Conservation (phyloP, 2,113 vertebrate species). For the Erinaceus europaeus region DNA sequence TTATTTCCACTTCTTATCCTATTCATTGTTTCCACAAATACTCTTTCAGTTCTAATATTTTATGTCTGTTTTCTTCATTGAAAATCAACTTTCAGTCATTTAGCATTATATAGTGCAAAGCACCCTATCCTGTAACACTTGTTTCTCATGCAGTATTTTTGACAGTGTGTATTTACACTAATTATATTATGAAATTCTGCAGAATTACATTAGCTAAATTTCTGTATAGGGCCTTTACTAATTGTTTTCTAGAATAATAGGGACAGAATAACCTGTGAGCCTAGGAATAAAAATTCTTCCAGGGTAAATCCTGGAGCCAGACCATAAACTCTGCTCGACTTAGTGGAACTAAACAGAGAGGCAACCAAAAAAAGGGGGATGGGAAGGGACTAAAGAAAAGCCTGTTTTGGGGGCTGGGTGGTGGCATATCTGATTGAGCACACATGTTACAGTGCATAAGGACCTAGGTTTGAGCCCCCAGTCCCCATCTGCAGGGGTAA, state of each 20-base stretch:
- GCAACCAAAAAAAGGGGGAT: background rate
- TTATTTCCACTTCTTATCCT: no score
- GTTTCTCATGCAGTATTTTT: background rate
- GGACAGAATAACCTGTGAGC: background rate
- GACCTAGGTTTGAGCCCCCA: no score
- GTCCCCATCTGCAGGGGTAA: no score
- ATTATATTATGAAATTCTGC: background rate
- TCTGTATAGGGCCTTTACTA: background rate
- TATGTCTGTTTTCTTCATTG: background rate
- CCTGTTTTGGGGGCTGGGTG: no score
- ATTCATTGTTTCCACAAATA: background rate
- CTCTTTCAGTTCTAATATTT: background rate
- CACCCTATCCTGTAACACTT: background rate
- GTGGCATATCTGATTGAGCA: no score
- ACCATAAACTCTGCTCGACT: background rate
- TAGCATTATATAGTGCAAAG: background rate
- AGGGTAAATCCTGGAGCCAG: background rate
- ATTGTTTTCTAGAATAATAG: slow-evolving; percentile 24
- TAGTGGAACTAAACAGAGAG: background rate
- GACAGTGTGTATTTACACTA: slow-evolving; percentile 8
- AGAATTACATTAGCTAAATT: background rate
- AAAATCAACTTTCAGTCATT: background rate
- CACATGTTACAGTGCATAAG: no score
- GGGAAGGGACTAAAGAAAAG: background rate
- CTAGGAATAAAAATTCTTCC: slow-evolving; percentile 27